These are phyloP conservation scores for Mixornis gularis DNA, from an alignment of 2,113 vertebrate genomes.

Conservation along the genomic window DNA sequence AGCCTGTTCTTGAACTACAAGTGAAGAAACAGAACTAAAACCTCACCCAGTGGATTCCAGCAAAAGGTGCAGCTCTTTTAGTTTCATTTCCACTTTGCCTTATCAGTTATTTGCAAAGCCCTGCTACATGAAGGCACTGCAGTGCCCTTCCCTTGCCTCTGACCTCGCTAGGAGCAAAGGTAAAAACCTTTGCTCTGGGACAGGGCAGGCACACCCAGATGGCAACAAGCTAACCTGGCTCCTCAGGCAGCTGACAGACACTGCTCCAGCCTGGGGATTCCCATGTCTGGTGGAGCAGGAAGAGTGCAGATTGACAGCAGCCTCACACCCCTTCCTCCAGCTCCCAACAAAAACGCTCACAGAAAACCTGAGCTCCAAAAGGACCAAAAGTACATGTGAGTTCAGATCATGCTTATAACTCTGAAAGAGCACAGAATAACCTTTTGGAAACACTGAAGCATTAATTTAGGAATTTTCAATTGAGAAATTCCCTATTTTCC, in stretches of 20 bases:
- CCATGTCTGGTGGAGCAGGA: neutral
- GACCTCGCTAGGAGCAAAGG: neutral
- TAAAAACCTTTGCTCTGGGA: neutral
- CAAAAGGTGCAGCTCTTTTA: neutral
- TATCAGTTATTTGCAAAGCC: neutral
- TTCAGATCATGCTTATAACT: neutral
- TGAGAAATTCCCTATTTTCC: neutral
- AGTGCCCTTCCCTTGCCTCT: neutral
- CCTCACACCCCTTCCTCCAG: neutral
- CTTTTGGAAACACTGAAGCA: neutral
- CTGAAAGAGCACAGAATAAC: fast-evolving
- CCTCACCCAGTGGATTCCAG: neutral
- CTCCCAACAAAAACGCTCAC: neutral
- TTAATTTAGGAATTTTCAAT: neutral
- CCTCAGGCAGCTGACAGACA: neutral
- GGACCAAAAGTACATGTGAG: fast-evolving
- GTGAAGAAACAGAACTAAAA: neutral
- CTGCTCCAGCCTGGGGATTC: neutral
- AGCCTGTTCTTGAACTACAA: neutral
- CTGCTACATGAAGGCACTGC: neutral
- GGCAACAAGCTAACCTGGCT: neutral
- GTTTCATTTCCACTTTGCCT: neutral
- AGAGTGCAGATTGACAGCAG: neutral
- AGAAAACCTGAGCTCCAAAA: neutral
- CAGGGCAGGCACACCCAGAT: neutral